Evolutionary conservation across 2,888 invertebrate genomes (phyloP), one percentile per base, ranked within the genome.

Genomic region (Shargacucullia verbasci): DNA sequence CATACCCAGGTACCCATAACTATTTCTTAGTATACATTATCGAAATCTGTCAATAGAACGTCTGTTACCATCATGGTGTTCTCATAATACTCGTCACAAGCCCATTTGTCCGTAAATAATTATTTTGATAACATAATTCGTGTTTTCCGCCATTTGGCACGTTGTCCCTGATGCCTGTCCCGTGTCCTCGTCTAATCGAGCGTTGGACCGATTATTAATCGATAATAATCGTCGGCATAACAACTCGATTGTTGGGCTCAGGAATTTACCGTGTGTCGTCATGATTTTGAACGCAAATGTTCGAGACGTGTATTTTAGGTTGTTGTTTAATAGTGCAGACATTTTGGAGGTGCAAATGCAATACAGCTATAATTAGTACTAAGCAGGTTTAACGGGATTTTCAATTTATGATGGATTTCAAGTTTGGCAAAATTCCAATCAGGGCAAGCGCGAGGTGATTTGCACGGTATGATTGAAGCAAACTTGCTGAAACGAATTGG

Each of bases 81-180:
- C 74, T 75, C 70, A 77, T 75, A 75, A 67, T 56, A 29, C 57
- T 76, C 68, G 67, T 75, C 76, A 78, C 47, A 80, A 72, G 60
- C 49, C 67, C 67, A 78, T 48, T 61, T 58, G 64, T 49, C 76
- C 82, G 74, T 79, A 57, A 70, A 56, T 79, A 85, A 85, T 81
- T 74, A 75, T 85, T 82, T 76, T 80, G 86, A 86, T 80, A 80
- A 80, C 80, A 80, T 86, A 86, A 86, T 86, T 84, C 73, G 73
- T 75, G 76, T 78, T 79, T 84, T 83, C 86, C 85, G 83, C 85
- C 82, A 78, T 80, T 82, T 81, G 79, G 71, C 58, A 63, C 68
- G 61, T 71, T 68, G 68, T 76, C 66, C 76, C 70, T 58, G 63
- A 54, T 45, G 52, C 34, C 57, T 65, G 58, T 62, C 65, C 69